These are phyloP conservation scores for Clamator glandarius DNA, from an alignment of 2,797 vertebrate genomes.

Conservation along the genomic window DNA sequence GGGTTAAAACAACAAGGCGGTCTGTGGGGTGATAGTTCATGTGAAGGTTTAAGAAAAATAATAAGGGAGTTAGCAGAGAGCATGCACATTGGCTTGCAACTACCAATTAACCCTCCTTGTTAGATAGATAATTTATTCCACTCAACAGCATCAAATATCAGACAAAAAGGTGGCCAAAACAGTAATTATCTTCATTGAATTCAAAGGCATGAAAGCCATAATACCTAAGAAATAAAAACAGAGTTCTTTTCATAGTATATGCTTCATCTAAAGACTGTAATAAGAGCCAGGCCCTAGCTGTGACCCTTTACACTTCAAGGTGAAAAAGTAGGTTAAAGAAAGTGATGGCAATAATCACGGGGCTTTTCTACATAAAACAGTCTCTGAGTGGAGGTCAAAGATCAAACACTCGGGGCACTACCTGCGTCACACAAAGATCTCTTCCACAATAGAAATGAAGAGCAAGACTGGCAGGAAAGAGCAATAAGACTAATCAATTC, in stretches of 20 bases:
- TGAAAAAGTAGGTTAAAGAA: constrained; percentile 78
- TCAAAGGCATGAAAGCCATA: constrained; percentile 77
- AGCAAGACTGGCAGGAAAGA: constrained; percentile 45
- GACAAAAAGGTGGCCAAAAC: constrained; percentile 73
- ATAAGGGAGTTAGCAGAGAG: constrained; percentile 55
- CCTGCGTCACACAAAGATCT: constrained; percentile 65
- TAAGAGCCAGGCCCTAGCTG: constrained; percentile 78
- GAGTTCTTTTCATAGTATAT: constrained; percentile 74
- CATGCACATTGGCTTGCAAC: constrained; percentile 57
- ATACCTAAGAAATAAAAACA: constrained; percentile 83
- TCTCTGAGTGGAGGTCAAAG: constrained; percentile 81
- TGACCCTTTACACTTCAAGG: constrained; percentile 81
- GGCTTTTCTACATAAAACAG: constrained; percentile 85
- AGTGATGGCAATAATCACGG: constrained; percentile 80
- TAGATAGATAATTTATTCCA: constrained; percentile 78
- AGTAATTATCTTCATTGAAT: constrained; percentile 79
- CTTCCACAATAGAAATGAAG: constrained; percentile 72
- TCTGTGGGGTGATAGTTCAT: constrained; percentile 46
- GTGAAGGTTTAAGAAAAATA: constrained; percentile 65
- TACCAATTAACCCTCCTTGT: constrained; percentile 78
- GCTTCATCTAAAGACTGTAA: constrained; percentile 79
- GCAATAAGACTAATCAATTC: constrained; percentile 64
- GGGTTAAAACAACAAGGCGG: constrained; percentile 69
- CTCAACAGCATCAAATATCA: constrained; percentile 76
- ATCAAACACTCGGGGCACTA: constrained; percentile 70